Conservation (phyloP, 23 tunicate species). For the Aplidium turbinatum region DNA sequence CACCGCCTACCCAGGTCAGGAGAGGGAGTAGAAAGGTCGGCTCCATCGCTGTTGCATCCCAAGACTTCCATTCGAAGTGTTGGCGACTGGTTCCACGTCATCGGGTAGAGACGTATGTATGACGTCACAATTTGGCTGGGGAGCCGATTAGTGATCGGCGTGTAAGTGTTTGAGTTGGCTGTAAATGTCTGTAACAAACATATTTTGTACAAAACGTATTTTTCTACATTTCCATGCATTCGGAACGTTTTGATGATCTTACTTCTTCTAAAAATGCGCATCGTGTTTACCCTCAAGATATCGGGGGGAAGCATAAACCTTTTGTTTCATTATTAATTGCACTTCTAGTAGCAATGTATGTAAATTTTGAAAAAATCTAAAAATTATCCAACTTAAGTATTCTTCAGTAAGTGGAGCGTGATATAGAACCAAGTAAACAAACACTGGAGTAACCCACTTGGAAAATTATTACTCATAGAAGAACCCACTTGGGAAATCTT, state of each 20-base stretch:
- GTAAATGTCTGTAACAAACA: constrained; percentile 44
- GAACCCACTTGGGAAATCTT: background rate
- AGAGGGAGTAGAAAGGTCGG: constrained; percentile 53
- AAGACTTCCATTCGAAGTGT: constrained; percentile 74
- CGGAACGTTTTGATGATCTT: too few species aligned
- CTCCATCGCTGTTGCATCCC: constrained; percentile 83
- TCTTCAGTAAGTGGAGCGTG: too few species aligned
- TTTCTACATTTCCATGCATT: too few species aligned
- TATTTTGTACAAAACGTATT: background rate
- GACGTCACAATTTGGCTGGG: constrained; percentile 54
- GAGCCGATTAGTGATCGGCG: constrained; percentile 73
- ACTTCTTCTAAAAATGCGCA: too few species aligned
- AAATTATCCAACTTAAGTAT: too few species aligned
- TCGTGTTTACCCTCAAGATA: too few species aligned
- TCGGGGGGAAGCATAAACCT: too few species aligned
- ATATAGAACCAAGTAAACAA: too few species aligned
- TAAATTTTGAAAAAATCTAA: constrained; percentile 19
- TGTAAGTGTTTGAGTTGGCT: constrained; percentile 54
- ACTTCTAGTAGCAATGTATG: too few species aligned
- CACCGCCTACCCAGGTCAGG: constrained; percentile 49
- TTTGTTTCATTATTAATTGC: too few species aligned
- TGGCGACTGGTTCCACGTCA: constrained; percentile 35
- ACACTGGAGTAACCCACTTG: too few species aligned
- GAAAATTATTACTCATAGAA: too few species aligned
- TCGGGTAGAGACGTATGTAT: constrained; percentile 65